Base-by-base conservation (phyloP, 1,140 invertebrate genomes). In the Pristionchus pacificus region DNA sequence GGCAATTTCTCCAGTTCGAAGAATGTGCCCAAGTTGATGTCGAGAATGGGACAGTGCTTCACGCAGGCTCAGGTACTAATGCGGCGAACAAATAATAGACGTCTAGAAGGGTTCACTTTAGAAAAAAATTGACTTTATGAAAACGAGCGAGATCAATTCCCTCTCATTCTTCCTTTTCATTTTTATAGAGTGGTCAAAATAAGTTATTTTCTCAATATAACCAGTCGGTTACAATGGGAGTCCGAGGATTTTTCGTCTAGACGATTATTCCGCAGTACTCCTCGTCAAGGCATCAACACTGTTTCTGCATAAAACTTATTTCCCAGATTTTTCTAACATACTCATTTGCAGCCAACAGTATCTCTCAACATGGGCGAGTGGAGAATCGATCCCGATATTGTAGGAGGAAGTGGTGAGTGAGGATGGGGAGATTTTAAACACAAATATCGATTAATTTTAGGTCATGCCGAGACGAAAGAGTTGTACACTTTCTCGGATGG, bases 1-100 rank as follows among this genome's bases (percentile, higher is more conserved):
- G 83, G 83, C 3, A 60, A 81, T 30, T 81, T 81, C 55, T 74
- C 74, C 31, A 67, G 75, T 13, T 78, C 76, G 13, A 60, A 68
- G 10, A 79, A 74, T 70, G 79, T 84, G 27, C 75, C 80, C 2
- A 84, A 84, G 64, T 78, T 79, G 65, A 80, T 84, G 75, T 77
- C 82, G 25, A 59, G 82, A 31, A 78, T 84, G 72, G 82, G 82
- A 15, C 79, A 81, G 49, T 77, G 79, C 60, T 84, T 84, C 68
- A 82, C 80, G 2, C 79, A 80, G 55, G 80, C 80, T 2, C 65
- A 68, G 31, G 59, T 62, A 61, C 60, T 60, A 13, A 60, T 70
- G 10, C 2, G 14, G 6, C 33, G 3, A 38, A 6, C n/a, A 24
- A 33, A n/a, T 38, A 65, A 67, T 28, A 62, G 3, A 3, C 65